Conservation (phyloP, 37 sponge, comb jelly and placozoan species). For the Halichondria panicea region DNA sequence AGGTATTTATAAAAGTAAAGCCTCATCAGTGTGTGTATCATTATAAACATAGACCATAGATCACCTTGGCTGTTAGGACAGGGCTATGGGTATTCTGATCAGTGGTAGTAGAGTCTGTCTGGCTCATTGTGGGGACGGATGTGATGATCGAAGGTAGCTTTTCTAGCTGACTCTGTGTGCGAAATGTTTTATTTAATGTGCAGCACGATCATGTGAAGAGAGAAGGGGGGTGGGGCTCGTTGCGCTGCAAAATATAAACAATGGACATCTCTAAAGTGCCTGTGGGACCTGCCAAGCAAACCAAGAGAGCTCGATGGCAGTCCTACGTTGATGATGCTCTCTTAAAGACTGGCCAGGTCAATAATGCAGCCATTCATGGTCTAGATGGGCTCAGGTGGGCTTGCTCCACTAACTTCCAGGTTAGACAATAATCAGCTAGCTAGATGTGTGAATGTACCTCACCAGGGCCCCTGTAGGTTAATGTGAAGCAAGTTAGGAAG, state of each 20-base stretch:
- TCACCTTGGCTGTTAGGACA: slow-evolving; percentile 17
- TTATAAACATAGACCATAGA: not conserved
- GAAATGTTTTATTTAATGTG: not conserved
- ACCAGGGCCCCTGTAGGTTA: slow-evolving; percentile 32
- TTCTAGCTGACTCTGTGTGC: too few species aligned
- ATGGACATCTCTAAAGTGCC: slow-evolving; percentile 10
- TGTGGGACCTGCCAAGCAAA: not conserved
- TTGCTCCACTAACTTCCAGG: slow-evolving; percentile 52
- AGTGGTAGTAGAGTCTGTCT: not conserved
- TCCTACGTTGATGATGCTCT: slow-evolving; percentile 73
- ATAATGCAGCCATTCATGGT: slow-evolving; percentile 75
- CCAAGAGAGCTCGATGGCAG: slow-evolving; percentile 59
- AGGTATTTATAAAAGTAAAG: too few species aligned
- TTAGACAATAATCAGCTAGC: slow-evolving; percentile 1
- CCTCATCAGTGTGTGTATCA: too few species aligned
- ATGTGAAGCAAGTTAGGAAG: slow-evolving; percentile 41
- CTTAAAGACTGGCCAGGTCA: slow-evolving; percentile 68
- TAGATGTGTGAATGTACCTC: not conserved
- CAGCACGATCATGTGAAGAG: not conserved
- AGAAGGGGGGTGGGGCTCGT: slow-evolving; percentile 14
- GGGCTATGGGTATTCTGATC: not conserved
- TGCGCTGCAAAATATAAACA: not conserved
- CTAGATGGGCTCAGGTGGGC: slow-evolving; percentile 75
- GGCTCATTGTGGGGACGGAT: too few species aligned
- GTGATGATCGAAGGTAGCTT: too few species aligned